Percentiles rank a stretch among this genome's conserved stretches.
Evolutionary conservation across 2,888 invertebrate species (phyloP).

Genomic region (Dryococelus australis): DNA sequence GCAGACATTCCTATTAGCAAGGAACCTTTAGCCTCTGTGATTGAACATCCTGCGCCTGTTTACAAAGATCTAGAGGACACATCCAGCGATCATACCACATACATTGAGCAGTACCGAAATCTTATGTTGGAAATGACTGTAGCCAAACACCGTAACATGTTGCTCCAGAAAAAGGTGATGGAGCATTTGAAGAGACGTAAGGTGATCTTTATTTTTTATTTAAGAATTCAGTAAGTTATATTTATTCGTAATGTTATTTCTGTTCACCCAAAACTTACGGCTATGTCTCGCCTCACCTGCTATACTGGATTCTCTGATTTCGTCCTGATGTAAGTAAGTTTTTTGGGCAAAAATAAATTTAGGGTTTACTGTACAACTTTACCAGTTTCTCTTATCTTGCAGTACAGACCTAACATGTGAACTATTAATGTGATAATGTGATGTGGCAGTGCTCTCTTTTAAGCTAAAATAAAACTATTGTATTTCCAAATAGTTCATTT

Average conservation of each 20-base stretch:
- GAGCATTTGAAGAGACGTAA: slow-evolving; percentile 55
- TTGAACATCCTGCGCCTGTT: background rate
- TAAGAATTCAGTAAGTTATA: background rate
- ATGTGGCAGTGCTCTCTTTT: too few species aligned
- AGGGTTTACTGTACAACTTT: too few species aligned
- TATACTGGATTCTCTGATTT: too few species aligned
- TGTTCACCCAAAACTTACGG: too few species aligned
- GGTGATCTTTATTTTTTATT: slow-evolving; percentile 40
- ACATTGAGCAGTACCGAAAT: slow-evolving; percentile 42
- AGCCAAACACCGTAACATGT: slow-evolving; percentile 50
- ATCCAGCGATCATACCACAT: slow-evolving; percentile 27
- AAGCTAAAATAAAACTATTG: too few species aligned
- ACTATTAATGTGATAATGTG: too few species aligned
- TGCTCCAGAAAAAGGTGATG: slow-evolving; percentile 55
- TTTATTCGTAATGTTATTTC: background rate
- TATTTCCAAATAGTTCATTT: too few species aligned
- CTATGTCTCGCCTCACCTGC: too few species aligned
- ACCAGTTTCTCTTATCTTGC: too few species aligned
- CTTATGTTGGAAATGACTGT: slow-evolving; percentile 41
- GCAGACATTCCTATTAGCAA: background rate
- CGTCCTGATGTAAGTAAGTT: too few species aligned
- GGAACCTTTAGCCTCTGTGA: background rate
- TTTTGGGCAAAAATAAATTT: too few species aligned
- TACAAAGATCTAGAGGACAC: background rate
- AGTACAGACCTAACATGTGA: too few species aligned